Evolutionary conservation across 2,113 vertebrate genomes (phyloP).

Genomic region (Cettia cetti): DNA sequence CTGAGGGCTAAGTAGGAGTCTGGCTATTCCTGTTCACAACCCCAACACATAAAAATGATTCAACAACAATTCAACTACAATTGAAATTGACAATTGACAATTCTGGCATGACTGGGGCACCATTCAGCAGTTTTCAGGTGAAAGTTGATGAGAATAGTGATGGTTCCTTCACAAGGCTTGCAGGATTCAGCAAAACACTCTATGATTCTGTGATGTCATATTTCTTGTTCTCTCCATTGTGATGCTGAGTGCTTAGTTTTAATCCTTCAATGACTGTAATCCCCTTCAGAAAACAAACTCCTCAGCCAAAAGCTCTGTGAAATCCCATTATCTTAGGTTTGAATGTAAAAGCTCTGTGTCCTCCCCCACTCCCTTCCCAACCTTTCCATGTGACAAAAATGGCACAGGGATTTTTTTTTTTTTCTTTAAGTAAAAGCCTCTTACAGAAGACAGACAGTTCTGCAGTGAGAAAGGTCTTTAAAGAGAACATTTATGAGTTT

Average conservation of each 20-base stretch:
- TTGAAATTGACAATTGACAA: background rate
- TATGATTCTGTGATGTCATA: background rate
- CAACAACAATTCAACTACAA: background rate
- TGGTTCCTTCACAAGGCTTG: background rate
- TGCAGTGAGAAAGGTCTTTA: background rate
- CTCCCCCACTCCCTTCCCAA: background rate
- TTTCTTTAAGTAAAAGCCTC: background rate
- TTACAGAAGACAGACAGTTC: background rate
- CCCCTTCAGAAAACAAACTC: background rate
- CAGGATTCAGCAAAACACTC: background rate
- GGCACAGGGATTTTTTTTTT: background rate
- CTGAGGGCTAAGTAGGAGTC: background rate
- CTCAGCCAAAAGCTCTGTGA: background rate
- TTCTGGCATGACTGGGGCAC: background rate
- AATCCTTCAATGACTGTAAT: background rate
- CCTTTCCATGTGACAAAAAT: background rate
- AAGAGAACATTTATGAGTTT: conserved; percentile 6
- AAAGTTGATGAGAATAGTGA: background rate
- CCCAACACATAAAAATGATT: background rate
- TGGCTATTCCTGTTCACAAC: background rate
- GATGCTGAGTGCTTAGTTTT: background rate
- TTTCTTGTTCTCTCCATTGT: background rate
- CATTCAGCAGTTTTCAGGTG: background rate
- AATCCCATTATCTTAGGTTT: background rate
- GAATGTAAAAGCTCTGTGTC: background rate